Conservation (phyloP, 2,797 vertebrate genomes). For the Tokudaia muenninki region DNA sequence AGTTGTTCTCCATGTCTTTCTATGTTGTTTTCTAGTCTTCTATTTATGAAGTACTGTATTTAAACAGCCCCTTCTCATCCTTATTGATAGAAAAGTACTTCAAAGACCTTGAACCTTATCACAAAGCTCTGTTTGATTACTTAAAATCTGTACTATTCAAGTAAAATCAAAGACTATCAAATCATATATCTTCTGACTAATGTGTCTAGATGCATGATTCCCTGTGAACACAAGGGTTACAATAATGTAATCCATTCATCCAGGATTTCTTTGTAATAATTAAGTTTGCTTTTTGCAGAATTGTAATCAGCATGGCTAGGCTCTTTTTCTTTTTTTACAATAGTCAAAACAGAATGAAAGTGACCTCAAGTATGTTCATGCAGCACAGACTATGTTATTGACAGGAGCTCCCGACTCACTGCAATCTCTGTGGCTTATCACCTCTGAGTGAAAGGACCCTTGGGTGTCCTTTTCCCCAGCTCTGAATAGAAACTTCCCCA, state of each 20-base stretch:
- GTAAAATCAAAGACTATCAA: conserved; percentile 77
- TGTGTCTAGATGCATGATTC: conserved; percentile 23
- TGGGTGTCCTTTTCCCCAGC: neutral
- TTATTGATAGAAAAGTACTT: conserved; percentile 61
- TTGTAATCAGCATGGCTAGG: neutral
- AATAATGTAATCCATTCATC: conserved; percentile 57
- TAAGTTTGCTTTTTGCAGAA: conserved; percentile 24
- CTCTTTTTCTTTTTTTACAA: neutral
- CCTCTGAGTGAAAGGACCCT: conserved; percentile 63
- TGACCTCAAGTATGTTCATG: neutral
- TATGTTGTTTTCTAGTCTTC: neutral
- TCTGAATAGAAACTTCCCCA: conserved; percentile 50
- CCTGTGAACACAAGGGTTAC: conserved; percentile 28
- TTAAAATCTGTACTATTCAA: conserved; percentile 69
- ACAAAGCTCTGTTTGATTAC: conserved; percentile 68
- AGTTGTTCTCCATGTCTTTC: neutral
- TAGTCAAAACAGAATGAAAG: neutral
- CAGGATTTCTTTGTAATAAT: conserved; percentile 47
- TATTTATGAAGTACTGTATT: conserved; percentile 39
- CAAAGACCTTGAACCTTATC: conserved; percentile 60
- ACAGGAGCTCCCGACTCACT: neutral
- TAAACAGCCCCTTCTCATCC: neutral
- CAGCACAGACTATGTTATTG: neutral
- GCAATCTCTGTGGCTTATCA: neutral
- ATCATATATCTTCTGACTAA: conserved; percentile 65